Base-by-base conservation (phyloP, 2,888 invertebrate species). In the Mimas tiliae region DNA sequence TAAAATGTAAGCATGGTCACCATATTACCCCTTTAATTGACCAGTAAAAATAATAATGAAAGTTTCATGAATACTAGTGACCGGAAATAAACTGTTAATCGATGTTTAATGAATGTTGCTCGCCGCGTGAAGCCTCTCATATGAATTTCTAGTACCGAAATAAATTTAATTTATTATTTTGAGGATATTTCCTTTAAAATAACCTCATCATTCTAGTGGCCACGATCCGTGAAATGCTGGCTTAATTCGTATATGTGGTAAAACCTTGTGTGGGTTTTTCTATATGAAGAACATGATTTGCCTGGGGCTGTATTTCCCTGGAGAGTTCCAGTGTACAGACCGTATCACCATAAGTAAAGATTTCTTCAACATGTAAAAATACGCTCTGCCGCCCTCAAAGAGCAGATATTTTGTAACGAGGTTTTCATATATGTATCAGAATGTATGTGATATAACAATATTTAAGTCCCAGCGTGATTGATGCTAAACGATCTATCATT, bases 41-140 rank as follows among this genome's bases (percentile, higher is more conserved):
- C 12, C 3, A 16, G 1, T 12, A 21, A 38, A 19, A 9, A 50
- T 21, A 6, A 38, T 14, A 1, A 27, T 27, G 2, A 16, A 47
- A 27, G 27, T 14, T 48, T 64, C 51, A 52, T 64, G 33, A 38
- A 47, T 62, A 38, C 16, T 64, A 51, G 58, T 34, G 58, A 67
- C 62, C 58, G 45, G 58, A 67, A 67, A 64, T 62, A 64, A 50
- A 55, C 62, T 33, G 51, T 52, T 64, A 64, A 62, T 51, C 64
- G 64, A 67, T 67, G 64, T 45, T 51, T 67, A 67, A 67, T 67
- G 51, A 64, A 64, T 58, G 42, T 38, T 9, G 45, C 52, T 33
- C 45, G 27, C 19, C 1, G 14, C 51, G 16, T 45, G 14, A 21
- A 52, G 45, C 38, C 8, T 47, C 33, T 9, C 42, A 48, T 63